A percentile compares a stretch with the other conserved stretches of the same genome.
phyloP scores from a whole-genome alignment of 2,888 invertebrate species.

The Smittia aterrima region DNA sequence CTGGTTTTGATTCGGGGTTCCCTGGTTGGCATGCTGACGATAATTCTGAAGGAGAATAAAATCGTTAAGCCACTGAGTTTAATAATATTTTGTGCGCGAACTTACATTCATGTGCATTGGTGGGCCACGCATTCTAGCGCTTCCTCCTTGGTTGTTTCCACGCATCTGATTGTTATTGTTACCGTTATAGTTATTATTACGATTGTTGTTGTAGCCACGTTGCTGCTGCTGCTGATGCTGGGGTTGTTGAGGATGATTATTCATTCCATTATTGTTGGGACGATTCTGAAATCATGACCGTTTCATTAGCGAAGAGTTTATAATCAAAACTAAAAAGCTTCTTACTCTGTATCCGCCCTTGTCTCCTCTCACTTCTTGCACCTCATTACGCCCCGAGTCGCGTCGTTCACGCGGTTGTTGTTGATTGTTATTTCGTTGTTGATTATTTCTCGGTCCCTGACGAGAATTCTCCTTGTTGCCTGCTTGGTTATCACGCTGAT shows the following conservation, averaged over 20 bases:
- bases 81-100: neutral
- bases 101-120: slow-evolving; percentile 4
- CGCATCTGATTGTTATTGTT: slow-evolving; percentile 46
- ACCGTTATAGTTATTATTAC: slow-evolving; percentile 44
- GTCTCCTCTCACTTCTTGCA: slow-evolving; percentile 44
- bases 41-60: slow-evolving; percentile 13
- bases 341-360: slow-evolving; percentile 34
- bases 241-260: slow-evolving; percentile 46
- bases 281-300: slow-evolving; percentile 49
- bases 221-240: slow-evolving; percentile 50
- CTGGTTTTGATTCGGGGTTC: slow-evolving; percentile 48
- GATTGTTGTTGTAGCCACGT: slow-evolving; percentile 42
- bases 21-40: slow-evolving; percentile 48
- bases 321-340: neutral
- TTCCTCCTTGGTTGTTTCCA: slow-evolving; percentile 51
- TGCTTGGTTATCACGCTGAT: slow-evolving; percentile 48
- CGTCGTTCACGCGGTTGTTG: slow-evolving; percentile 51
- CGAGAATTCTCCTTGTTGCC: slow-evolving; percentile 45
- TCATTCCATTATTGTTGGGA: slow-evolving; percentile 51
- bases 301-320: neutral
- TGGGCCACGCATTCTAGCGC: slow-evolving; percentile 46
- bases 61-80: neutral
- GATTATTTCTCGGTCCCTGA: slow-evolving; percentile 43
- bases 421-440: slow-evolving; percentile 46
- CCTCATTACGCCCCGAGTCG: slow-evolving; percentile 49